Base-by-base conservation (phyloP, 2,888 invertebrate genomes). In the Caenorhabditis doughertyi region DNA sequence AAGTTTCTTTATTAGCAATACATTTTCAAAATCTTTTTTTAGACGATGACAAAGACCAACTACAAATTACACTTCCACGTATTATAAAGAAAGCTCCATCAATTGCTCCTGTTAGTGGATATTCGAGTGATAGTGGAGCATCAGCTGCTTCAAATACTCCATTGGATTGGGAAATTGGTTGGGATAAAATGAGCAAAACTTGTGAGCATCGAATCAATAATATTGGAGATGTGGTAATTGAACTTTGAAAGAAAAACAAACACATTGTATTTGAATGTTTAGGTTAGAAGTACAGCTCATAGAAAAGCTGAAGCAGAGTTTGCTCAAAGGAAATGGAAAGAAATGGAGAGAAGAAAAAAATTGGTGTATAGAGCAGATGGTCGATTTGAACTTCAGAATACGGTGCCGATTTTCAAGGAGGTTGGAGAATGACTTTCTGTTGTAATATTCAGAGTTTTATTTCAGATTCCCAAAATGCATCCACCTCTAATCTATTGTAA, bases 101-200 rank as follows among this genome's bases (percentile, higher is more conserved):
- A 13, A 49, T 77, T n/a, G 77, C 53, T 3, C 55, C 72, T 3
- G 49, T 68, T 29, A 77, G 77, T 32, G 82, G 77, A 29, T 82
- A 53, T 23, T 82, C 82, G 16, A 77, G 60, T 21, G 82, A 82
- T 35, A 72, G 77, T 21, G 47, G 47, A 0, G 62, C 35, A 7
- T 68, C 77, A 4, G 55, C 62, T 11, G 82, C 77, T 0, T 67
- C 72, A 3, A 39, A 60, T 23, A 67, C 77, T 47, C 82, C 82
- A 11, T 25, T 82, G 32, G 77, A 82, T 47, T 82, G 68, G 55
- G 70, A 67, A 16, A 9, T 39, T 16, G 68, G 73, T n/a, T 82
- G 82, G 82, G 62, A 60, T 25, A 9, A 51, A 3, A 67, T 53
- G 3, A 72, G 72, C 49, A 82, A 62, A 27, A 62, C 47, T 5